These are phyloP conservation scores for Antechinus flavipes DNA, from an alignment of 2,113 vertebrate species.

Conservation along the genomic window DNA sequence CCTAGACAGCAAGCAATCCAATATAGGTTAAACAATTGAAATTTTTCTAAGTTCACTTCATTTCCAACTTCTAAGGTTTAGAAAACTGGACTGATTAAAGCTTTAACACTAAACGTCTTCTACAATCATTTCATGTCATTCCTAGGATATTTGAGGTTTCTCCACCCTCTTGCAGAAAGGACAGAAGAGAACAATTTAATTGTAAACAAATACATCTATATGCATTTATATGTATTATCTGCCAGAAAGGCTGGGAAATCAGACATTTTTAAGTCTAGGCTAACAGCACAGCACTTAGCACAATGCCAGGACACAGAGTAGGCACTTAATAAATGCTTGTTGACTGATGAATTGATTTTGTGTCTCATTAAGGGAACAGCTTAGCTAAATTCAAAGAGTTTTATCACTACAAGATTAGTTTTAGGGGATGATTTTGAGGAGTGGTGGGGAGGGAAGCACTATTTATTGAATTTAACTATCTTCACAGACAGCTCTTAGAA, in stretches of 20 bases:
- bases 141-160: too few relatives aligned
- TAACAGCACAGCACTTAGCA: not conserved
- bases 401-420: not conserved
- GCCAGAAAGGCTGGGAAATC: not conserved
- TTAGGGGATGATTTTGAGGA: not conserved
- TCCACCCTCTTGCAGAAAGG: not conserved
- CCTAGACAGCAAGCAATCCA: too few relatives aligned
- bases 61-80: not conserved
- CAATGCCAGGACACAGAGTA: rapidly evolving
- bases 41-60: not conserved
- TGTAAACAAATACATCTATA: not conserved
- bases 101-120: not conserved
- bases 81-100: not conserved
- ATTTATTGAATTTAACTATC: not conserved
- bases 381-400: not conserved
- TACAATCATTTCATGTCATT: not conserved
- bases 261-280: not conserved
- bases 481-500: not conserved
- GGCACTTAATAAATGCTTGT: not conserved
- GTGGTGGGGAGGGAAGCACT: not conserved
- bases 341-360: not conserved
- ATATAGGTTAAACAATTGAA: too few relatives aligned
- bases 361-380: rapidly evolving
- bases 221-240: rapidly evolving
- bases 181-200: not conserved